Evolutionary conservation across 2,888 invertebrate species (phyloP).

Genomic region (Malthinus flaveolus): DNA sequence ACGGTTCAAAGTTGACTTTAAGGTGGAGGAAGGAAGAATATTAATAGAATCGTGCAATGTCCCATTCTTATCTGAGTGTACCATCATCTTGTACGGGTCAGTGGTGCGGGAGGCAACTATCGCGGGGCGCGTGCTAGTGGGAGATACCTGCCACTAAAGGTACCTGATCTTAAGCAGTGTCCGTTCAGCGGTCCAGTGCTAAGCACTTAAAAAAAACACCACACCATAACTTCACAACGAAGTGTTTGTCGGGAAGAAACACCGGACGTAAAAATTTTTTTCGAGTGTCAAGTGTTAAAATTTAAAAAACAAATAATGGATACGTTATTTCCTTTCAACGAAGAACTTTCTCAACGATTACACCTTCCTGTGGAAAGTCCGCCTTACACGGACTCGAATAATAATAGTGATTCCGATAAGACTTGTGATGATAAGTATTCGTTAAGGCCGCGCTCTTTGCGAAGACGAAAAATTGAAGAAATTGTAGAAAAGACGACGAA

Average conservation of each 20-base stretch:
- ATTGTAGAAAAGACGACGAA: conserved; percentile 23
- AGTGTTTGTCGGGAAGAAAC: conserved; percentile 18
- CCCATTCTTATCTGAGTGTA: conserved; percentile 31
- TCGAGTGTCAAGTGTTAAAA: conserved; percentile 10
- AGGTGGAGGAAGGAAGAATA: conserved; percentile 13
- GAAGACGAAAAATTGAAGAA: conserved; percentile 37
- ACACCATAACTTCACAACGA: background rate
- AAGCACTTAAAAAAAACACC: conserved; percentile 4
- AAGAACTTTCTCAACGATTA: conserved; percentile 49
- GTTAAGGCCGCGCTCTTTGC: conserved; percentile 48
- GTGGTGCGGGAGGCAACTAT: conserved; percentile 32
- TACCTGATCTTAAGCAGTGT: conserved; percentile 37
- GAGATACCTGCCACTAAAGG: conserved; percentile 37
- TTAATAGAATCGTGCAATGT: conserved; percentile 26
- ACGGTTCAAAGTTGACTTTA: background rate
- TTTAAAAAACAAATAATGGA: conserved; percentile 29
- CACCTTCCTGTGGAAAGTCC: conserved; percentile 42
- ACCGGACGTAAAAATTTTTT: conserved; percentile 10
- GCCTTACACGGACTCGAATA: conserved; percentile 48
- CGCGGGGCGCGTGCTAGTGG: conserved; percentile 38
- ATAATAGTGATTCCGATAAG: conserved; percentile 46
- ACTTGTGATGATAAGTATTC: conserved; percentile 52
- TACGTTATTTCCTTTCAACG: conserved; percentile 46
- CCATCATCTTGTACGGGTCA: conserved; percentile 30
- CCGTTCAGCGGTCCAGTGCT: conserved; percentile 33